A percentile compares a stretch with the other conserved stretches of the same genome.
Conservation (phyloP, 2,113 vertebrate genomes). For the Bubo bubo region DNA sequence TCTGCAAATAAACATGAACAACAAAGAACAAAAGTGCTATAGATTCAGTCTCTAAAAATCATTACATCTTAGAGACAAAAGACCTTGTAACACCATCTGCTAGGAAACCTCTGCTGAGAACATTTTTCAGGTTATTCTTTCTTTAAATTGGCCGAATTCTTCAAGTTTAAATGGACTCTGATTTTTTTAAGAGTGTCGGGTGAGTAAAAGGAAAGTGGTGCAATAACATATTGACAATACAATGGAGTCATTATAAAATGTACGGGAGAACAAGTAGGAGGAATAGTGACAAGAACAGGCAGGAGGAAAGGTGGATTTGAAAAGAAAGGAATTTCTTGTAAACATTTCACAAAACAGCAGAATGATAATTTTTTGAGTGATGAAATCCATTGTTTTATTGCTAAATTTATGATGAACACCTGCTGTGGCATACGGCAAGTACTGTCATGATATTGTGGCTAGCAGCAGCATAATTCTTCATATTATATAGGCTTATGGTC, state of each 20-base stretch:
- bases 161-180: not conserved
- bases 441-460: not conserved
- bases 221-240: not conserved
- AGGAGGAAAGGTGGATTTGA: not conserved
- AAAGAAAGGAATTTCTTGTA: not conserved
- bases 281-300: not conserved
- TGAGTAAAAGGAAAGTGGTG: not conserved
- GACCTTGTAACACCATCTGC: not conserved
- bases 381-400: not conserved
- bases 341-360: not conserved
- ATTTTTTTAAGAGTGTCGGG: not conserved
- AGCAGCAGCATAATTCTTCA: not conserved
- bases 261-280: not conserved
- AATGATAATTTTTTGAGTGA: not conserved
- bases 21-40: not conserved
- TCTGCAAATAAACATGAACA: not conserved
- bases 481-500: not conserved
- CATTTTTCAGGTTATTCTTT: not conserved
- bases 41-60: not conserved
- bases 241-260: not conserved
- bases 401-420: slow-evolving; percentile 5
- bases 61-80: not conserved
- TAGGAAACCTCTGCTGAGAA: not conserved
- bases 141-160: not conserved
- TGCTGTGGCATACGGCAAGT: not conserved